Percentiles rank a stretch among this genome's conserved stretches.
Conservation (phyloP, 2,113 vertebrate species). For the Leptobrachium leishanense region DNA sequence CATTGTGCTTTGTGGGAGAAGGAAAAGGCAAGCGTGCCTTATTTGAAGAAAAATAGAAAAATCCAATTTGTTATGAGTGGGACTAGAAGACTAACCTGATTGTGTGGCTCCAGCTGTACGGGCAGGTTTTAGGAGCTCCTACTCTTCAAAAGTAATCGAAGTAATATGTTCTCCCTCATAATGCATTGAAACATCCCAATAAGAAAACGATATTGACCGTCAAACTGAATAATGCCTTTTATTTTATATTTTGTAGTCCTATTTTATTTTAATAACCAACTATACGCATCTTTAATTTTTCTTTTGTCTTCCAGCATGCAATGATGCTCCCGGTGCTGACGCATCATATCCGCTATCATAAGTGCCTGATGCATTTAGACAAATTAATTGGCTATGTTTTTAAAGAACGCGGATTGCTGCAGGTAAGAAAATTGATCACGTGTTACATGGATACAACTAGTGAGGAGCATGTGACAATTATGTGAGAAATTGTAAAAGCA, state of each 20-base stretch:
- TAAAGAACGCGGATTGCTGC: slow-evolving; percentile 91
- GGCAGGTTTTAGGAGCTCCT: not conserved
- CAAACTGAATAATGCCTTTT: not conserved
- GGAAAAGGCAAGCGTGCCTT: slow-evolving; percentile 4
- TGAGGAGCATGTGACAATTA: too few species aligned
- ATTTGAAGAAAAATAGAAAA: not conserved
- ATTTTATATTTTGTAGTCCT: not conserved
- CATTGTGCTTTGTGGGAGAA: slow-evolving; percentile 1
- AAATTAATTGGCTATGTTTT: slow-evolving; percentile 92
- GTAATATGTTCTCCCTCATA: slow-evolving; percentile 10
- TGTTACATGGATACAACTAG: not conserved
- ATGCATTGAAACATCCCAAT: not conserved
- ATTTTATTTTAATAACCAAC: not conserved
- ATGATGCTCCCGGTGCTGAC: slow-evolving; percentile 99
- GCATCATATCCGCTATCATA: slow-evolving; percentile 99
- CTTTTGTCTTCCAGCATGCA: slow-evolving; percentile 78
- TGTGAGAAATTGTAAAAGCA: too few species aligned
- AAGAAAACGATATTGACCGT: not conserved
- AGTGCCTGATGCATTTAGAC: slow-evolving; percentile 97
- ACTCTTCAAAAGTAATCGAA: slow-evolving; percentile 16
- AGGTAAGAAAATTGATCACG: slow-evolving; percentile 71
- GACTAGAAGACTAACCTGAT: slow-evolving; percentile 9
- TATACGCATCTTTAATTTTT: not conserved
- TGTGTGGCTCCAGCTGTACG: not conserved
- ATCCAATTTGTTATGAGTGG: slow-evolving; percentile 29